Base-by-base conservation (phyloP, 1,140 invertebrate genomes). In the Anastrepha ludens region DNA sequence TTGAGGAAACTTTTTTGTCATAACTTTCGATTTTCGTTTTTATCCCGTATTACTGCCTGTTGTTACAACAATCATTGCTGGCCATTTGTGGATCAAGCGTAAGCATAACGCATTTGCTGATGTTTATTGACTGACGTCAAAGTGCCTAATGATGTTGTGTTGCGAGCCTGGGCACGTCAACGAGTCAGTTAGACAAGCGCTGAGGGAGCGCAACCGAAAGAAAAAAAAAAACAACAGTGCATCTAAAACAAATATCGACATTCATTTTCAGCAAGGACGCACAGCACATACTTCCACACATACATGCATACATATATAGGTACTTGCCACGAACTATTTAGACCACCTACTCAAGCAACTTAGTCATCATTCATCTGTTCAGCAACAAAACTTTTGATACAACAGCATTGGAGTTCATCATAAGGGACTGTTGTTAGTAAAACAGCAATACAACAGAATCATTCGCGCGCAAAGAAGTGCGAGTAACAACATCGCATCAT, bases 361-460 rank as follows among this genome's bases (percentile, higher is more conserved):
- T 58, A 47, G 50, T 81, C 44, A 81, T 81, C n/a, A 81, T 55
- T 81, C 47, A 81, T 81, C 74, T 13, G 47, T 13, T 17, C 44
- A n/a, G 20, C 47, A 47, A 81, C 74, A 81, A 50, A 29, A 15
- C 47, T 29, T 29, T 0, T 20, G 29, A 29, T 11, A 6, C 7
- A 67, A 67, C 20, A 58, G 17, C 74, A 29, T 13, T 50, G 41
- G 3, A 15, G 74, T 47, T 81, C 74, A 81, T 81, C 74, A 29
- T 81, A 20, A 81, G 74, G 13, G 29, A 81, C 47, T 55, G 74
- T 81, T 81, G 44, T 81, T 15, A 55, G n/a, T 5, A 13, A 81
- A 81, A 50, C 5, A 17, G 15, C 4, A 2, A 29, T 15, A 20
- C 44, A 20, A 62, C n/a, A 55, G 13, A 78, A 78, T 3, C 13